Evolutionary conservation across 2,888 invertebrate species (phyloP).

Genomic region (Phengaris arion): DNA sequence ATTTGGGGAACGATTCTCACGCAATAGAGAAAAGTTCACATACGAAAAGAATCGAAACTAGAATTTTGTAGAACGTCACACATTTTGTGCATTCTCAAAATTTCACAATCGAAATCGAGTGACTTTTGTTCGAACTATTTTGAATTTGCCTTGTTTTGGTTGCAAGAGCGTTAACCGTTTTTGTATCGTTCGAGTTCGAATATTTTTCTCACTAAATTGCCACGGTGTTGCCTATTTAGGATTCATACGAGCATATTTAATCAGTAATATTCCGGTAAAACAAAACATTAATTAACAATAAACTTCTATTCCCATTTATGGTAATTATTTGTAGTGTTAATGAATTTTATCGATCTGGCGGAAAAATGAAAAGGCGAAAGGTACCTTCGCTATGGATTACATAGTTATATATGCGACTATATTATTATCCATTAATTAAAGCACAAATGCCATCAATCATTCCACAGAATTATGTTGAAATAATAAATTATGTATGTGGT

Average conservation of each 20-base stretch:
- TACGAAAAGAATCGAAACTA: too few species aligned
- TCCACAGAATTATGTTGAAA: neutral
- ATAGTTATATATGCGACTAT: neutral
- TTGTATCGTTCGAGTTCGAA: too few species aligned
- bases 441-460: neutral
- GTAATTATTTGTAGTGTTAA: neutral
- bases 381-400: neutral
- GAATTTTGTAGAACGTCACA: too few species aligned
- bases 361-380: neutral
- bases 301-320: neutral
- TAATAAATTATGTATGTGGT: conserved; percentile 13
- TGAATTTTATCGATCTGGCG: neutral
- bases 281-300: neutral
- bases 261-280: neutral
- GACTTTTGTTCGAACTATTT: too few species aligned
- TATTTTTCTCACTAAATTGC: too few species aligned
- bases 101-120: too few species aligned
- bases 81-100: too few species aligned
- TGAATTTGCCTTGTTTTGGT: too few species aligned
- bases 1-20: too few species aligned
- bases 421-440: neutral
- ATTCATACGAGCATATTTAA: neutral
- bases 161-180: too few species aligned
- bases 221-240: too few species aligned
- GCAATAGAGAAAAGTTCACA: too few species aligned